Conservation (phyloP, 2,888 invertebrate genomes). For the Nymphalis c-album region DNA sequence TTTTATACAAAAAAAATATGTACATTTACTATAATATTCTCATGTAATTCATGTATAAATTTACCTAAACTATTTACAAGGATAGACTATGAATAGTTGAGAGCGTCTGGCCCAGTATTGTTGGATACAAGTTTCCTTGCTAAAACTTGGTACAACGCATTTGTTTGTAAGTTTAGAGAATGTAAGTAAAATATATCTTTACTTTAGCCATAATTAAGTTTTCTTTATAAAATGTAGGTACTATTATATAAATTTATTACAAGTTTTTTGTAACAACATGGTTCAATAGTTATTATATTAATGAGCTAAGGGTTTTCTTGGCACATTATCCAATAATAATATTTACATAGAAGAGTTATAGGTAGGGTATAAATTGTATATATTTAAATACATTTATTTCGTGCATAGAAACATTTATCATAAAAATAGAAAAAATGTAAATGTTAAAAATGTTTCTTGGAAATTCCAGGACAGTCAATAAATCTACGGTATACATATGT, state of each 20-base stretch:
- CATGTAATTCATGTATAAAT: slow-evolving; percentile 1
- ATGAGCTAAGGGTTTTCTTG: no score
- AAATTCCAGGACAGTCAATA: no score
- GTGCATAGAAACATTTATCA: no score
- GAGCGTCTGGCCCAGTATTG: slow-evolving; percentile 28
- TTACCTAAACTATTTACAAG: slow-evolving; percentile 22
- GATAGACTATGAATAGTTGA: slow-evolving; percentile 35
- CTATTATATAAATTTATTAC: background rate
- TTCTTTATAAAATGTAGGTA: background rate
- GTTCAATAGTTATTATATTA: no score
- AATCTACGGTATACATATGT: no score
- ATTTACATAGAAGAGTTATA: no score
- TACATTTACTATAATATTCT: background rate
- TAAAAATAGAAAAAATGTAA: no score
- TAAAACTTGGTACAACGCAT: slow-evolving; percentile 30
- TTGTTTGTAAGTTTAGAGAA: slow-evolving; percentile 30
- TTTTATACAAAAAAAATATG: background rate
- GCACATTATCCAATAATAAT: no score
- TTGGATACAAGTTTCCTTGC: slow-evolving; percentile 18
- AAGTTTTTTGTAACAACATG: background rate
- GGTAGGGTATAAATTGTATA: no score
- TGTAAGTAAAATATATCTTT: slow-evolving; percentile 25
- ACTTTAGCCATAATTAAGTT: slow-evolving; percentile 12
- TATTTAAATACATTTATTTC: no score
- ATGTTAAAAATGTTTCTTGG: no score